phyloP scores from a whole-genome alignment of 2,888 invertebrate genomes.

The Amaurobius ferox region DNA sequence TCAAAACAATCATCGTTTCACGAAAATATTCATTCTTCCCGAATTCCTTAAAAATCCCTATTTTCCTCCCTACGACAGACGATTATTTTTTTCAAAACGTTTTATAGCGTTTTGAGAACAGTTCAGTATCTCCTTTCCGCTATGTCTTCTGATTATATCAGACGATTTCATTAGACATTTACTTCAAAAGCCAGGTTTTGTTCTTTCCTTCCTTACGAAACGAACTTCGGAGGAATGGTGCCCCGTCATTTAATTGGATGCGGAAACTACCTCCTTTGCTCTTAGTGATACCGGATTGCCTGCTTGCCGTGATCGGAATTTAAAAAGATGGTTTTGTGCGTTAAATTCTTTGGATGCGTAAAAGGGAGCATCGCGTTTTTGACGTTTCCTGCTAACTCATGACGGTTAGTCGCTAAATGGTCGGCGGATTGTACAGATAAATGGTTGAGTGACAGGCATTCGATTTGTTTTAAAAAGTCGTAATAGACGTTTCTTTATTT shows the following conservation, averaged over 20 bases:
- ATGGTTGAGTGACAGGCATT: not conserved
- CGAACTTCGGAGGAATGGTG: not conserved
- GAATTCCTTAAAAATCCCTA: not conserved
- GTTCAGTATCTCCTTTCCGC: not conserved
- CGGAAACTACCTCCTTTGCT: slow-evolving; percentile 26
- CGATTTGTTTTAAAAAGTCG: not conserved
- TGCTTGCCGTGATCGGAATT: not conserved
- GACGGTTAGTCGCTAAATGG: not conserved
- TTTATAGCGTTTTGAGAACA: not conserved
- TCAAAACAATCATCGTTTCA: no score
- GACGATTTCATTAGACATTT: not conserved
- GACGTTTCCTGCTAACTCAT: no score
- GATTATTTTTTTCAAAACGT: not conserved
- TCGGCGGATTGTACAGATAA: not conserved
- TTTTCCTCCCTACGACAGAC: not conserved
- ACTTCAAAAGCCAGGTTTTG: not conserved
- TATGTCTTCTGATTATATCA: not conserved
- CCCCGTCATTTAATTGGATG: slow-evolving; percentile 24
- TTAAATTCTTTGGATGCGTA: not conserved
- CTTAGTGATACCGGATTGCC: slow-evolving; percentile 44
- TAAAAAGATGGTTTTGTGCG: not conserved
- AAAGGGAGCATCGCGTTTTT: not conserved
- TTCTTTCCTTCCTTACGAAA: not conserved
- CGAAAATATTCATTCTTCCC: no score
- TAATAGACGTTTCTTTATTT: not conserved